Conservation (phyloP, 2,888 invertebrate species). For the Sphaerophoria taeniata region DNA sequence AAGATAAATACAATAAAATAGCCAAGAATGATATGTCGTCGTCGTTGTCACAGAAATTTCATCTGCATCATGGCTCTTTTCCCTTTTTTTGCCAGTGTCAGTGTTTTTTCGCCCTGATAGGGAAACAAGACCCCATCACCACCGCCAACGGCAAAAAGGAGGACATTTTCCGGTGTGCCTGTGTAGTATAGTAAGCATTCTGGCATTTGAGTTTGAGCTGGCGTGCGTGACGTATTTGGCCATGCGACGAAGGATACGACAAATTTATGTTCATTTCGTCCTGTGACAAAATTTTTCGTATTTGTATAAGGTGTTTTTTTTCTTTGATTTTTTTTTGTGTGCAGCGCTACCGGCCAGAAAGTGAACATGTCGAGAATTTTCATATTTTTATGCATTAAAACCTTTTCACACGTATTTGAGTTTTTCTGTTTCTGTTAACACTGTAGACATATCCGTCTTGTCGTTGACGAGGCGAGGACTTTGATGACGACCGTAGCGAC, state of each 20-base stretch:
- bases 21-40: constrained; percentile 58
- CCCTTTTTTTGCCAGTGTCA: neutral
- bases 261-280: constrained; percentile 58
- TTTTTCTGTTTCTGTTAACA: neutral
- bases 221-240: constrained; percentile 68
- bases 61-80: constrained; percentile 57
- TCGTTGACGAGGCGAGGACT: too few relatives aligned
- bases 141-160: constrained; percentile 41
- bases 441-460: neutral
- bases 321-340: neutral
- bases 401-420: constrained; percentile 24
- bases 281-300: constrained; percentile 59
- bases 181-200: constrained; percentile 7
- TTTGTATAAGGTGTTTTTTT: constrained; percentile 38
- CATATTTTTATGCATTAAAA: constrained; percentile 43
- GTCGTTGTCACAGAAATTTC: constrained; percentile 67
- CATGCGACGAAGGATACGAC: constrained; percentile 65
- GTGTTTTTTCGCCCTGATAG: neutral
- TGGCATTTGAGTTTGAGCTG: constrained; percentile 58
- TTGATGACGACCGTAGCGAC: neutral
- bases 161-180: constrained; percentile 54
- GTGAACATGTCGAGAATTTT: constrained; percentile 59
- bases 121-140: constrained; percentile 19
- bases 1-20: constrained; percentile 36
- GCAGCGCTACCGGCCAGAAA: neutral